These are phyloP conservation scores for Oopsacas minuta DNA, from an alignment of 37 sponge, comb jelly and placozoan species.

Conservation along the genomic window DNA sequence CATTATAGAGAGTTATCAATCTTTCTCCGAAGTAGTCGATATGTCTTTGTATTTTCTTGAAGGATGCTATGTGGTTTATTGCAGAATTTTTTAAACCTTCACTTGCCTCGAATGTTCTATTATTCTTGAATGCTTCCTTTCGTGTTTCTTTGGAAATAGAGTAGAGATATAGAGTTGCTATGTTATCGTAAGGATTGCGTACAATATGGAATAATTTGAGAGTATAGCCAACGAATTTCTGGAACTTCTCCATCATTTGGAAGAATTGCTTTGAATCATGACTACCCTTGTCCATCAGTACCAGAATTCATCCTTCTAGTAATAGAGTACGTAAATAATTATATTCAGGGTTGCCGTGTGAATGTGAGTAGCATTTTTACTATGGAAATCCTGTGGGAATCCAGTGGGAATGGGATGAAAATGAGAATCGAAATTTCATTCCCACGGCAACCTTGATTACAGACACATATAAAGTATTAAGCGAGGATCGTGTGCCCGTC, in stretches of 20 bases:
- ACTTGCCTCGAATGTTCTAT: background rate
- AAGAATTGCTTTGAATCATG: background rate
- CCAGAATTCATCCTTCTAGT: background rate
- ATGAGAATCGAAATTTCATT: too few species aligned
- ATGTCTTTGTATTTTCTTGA: constrained; percentile 27
- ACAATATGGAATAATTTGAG: constrained; percentile 28
- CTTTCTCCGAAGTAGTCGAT: constrained; percentile 25
- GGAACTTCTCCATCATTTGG: background rate
- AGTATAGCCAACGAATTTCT: background rate
- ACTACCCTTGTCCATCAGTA: background rate
- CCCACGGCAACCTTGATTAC: too few species aligned
- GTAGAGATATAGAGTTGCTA: constrained; percentile 43
- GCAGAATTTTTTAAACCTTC: background rate
- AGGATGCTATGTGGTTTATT: constrained; percentile 22
- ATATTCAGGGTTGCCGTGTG: too few species aligned
- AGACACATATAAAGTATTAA: too few species aligned
- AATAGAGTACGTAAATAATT: too few species aligned
- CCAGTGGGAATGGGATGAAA: too few species aligned
- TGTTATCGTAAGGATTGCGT: constrained; percentile 52
- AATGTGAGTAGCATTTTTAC: too few species aligned
- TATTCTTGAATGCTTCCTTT: background rate
- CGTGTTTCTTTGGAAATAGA: background rate
- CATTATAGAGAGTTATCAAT: constrained; percentile 24
- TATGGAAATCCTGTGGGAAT: too few species aligned
- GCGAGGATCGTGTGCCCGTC: too few species aligned